Percentiles rank a stretch among this genome's conserved stretches.
These are phyloP conservation scores for Biston stratarius DNA, from an alignment of 2,888 invertebrate species.

Conservation along the genomic window DNA sequence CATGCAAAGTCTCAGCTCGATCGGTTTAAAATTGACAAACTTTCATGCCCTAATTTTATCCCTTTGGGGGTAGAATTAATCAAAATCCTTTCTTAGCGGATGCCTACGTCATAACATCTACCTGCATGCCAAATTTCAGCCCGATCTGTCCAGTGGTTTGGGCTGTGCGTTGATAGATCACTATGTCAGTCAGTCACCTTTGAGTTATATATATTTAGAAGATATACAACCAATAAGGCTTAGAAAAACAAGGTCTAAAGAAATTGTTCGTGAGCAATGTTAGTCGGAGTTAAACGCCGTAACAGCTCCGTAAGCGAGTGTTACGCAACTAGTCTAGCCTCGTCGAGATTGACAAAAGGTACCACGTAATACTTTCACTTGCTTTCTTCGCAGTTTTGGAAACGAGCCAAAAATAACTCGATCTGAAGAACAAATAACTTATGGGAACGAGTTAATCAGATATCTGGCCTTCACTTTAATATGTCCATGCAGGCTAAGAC, in stretches of 20 bases:
- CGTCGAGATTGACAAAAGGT: constrained; percentile 31
- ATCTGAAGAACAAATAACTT: constrained; percentile 11
- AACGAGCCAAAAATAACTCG: constrained; percentile 25
- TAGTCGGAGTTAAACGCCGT: neutral
- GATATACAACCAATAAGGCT: too few species aligned
- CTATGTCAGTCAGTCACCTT: too few species aligned
- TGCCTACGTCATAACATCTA: too few species aligned
- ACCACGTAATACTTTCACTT: constrained; percentile 35
- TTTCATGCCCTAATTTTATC: too few species aligned
- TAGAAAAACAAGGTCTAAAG: neutral
- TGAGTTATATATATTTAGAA: too few species aligned
- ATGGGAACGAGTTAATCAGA: constrained; percentile 4
- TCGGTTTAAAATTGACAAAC: too few species aligned
- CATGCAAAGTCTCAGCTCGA: too few species aligned
- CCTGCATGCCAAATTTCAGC: too few species aligned
- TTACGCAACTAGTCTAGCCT: constrained; percentile 36
- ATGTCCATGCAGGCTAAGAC: neutral
- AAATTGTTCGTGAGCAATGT: neutral
- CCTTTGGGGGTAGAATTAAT: too few species aligned
- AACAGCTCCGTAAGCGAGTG: constrained; percentile 16
- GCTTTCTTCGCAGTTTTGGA: constrained; percentile 32
- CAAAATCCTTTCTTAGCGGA: too few species aligned
- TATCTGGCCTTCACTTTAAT: neutral
- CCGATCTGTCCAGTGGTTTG: too few species aligned
- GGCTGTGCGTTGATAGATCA: too few species aligned